Conservation (phyloP, 2,797 vertebrate genomes). For the Muscicapa striata region DNA sequence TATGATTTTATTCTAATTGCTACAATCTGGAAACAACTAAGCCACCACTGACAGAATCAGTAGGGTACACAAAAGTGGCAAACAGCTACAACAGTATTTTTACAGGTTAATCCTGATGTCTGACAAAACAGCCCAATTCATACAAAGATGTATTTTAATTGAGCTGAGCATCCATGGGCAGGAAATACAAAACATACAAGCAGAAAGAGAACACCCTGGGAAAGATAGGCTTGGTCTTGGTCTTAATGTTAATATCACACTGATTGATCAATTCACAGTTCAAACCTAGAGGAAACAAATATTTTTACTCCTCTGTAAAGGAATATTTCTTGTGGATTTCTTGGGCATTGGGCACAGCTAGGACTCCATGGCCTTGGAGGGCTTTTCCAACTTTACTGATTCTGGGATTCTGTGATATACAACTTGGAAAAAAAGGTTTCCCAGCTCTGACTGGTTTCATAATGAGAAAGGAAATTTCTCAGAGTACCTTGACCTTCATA, state of each 20-base stretch:
- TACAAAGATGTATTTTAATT: background rate
- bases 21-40: background rate
- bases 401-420: background rate
- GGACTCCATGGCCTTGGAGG: fast-evolving
- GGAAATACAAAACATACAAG: background rate
- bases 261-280: background rate
- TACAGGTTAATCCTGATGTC: background rate
- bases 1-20: background rate
- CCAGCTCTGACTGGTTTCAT: background rate
- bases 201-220: background rate
- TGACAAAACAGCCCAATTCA: background rate
- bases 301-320: background rate
- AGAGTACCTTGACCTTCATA: background rate
- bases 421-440: background rate
- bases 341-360: background rate
- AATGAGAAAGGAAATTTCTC: background rate
- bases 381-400: fast-evolving
- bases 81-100: background rate
- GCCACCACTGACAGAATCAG: background rate
- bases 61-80: background rate
- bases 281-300: background rate
- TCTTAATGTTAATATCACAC: background rate
- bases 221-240: background rate
- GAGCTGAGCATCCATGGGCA: background rate
- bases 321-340: background rate